These are phyloP conservation scores for Lasioglossum baleicum DNA, from an alignment of 1,140 invertebrate genomes.

Conservation along the genomic window DNA sequence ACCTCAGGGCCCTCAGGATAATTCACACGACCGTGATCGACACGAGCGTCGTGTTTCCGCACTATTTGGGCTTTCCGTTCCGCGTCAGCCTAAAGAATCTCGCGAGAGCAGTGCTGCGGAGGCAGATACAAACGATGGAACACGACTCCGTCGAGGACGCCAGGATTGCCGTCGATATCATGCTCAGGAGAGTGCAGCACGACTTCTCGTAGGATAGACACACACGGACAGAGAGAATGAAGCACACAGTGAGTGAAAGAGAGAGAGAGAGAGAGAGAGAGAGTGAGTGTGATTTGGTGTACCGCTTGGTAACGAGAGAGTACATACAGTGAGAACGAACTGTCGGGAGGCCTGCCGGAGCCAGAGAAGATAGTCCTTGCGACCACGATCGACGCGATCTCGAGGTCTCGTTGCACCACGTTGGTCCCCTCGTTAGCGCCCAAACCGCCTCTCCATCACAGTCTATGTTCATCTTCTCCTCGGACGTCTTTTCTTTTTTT, in stretches of 20 bases:
- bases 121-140: slow-evolving; percentile 87
- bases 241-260: too few relatives aligned
- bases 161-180: slow-evolving; percentile 89
- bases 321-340: not conserved
- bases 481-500: too few relatives aligned
- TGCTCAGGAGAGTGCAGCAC: slow-evolving; percentile 85
- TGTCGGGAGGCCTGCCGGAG: not conserved
- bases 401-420: not conserved
- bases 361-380: not conserved
- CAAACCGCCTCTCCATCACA: not conserved
- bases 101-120: slow-evolving; percentile 84
- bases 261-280: slow-evolving; percentile 2
- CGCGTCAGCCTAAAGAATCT: slow-evolving; percentile 89
- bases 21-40: slow-evolving; percentile 93
- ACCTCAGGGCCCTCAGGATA: slow-evolving; percentile 91
- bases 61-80: slow-evolving; percentile 88
- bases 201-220: slow-evolving; percentile 73
- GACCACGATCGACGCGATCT: not conserved
- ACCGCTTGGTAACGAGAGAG: not conserved
- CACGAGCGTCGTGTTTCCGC: slow-evolving; percentile 92
- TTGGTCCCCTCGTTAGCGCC: not conserved
- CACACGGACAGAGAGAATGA: not conserved
- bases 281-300: too few relatives aligned
- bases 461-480: not conserved
- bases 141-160: slow-evolving; percentile 96